Conservation (phyloP, 1,140 invertebrate genomes). For the Cheumatopsyche charites region DNA sequence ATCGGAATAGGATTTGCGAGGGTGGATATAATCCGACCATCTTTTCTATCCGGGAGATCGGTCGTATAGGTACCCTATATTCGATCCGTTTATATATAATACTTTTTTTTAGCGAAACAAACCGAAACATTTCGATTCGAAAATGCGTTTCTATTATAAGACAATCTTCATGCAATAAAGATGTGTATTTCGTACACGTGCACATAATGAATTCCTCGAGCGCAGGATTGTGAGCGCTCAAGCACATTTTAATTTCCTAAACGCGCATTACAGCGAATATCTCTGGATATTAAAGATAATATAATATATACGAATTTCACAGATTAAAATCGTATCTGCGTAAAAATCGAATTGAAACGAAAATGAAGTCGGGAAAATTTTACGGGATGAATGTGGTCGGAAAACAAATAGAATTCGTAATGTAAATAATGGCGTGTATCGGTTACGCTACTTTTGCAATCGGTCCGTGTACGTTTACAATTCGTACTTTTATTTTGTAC, state of each 20-base stretch:
- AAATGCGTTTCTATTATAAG: too few relatives aligned
- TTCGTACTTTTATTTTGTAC: too few relatives aligned
- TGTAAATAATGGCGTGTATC: conserved; percentile 23
- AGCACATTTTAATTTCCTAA: too few relatives aligned
- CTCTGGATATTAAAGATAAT: too few relatives aligned
- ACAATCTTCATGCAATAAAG: too few relatives aligned
- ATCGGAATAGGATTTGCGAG: conserved; percentile 35
- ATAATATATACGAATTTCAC: too few relatives aligned
- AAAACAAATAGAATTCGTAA: conserved; percentile 13
- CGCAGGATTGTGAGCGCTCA: too few relatives aligned
- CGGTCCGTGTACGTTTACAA: neutral
- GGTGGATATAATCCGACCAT: conserved; percentile 33
- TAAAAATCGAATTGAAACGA: neutral
- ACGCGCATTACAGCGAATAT: too few relatives aligned
- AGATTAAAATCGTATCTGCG: neutral
- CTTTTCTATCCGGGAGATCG: conserved; percentile 11
- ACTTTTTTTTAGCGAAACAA: too few relatives aligned
- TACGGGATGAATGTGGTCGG: neutral
- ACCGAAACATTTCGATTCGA: too few relatives aligned
- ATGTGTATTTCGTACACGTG: too few relatives aligned
- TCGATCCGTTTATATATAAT: conserved; percentile 26
- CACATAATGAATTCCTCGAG: too few relatives aligned
- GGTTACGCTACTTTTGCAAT: conserved; percentile 25
- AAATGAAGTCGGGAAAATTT: conserved; percentile 16
- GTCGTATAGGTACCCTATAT: conserved; percentile 5